A percentile compares a stretch with the other conserved stretches of the same genome.
Conservation (phyloP, 2,888 invertebrate species). For the Nysson spinosus region DNA sequence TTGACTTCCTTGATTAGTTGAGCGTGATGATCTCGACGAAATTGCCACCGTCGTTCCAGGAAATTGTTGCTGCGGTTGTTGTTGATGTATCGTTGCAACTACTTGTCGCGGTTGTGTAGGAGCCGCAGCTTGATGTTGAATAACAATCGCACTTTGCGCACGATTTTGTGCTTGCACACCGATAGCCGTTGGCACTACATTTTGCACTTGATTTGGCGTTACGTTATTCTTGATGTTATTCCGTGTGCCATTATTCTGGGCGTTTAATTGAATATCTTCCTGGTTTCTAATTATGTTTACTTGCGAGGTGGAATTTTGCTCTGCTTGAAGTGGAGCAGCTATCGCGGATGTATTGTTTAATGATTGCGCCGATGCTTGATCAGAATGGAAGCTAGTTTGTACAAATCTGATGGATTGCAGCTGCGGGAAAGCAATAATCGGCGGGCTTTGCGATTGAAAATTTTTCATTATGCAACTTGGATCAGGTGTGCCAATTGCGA, state of each 20-base stretch:
- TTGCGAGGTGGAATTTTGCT: constrained; percentile 59
- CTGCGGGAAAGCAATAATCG: constrained; percentile 73
- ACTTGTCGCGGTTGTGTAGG: constrained; percentile 63
- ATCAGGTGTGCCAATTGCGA: constrained; percentile 64
- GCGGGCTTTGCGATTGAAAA: constrained; percentile 69
- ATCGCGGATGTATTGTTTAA: constrained; percentile 46
- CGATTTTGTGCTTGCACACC: constrained; percentile 62
- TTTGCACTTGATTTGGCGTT: constrained; percentile 52
- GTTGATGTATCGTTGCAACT: constrained; percentile 63
- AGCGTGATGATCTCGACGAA: constrained; percentile 65
- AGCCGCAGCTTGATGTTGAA: constrained; percentile 66
- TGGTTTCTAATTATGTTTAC: constrained; percentile 66
- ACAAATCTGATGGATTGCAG: constrained; percentile 74
- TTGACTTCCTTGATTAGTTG: constrained; percentile 65
- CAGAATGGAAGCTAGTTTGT: constrained; percentile 71
- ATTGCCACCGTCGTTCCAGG: constrained; percentile 60
- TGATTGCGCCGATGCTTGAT: constrained; percentile 49
- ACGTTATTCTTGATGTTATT: constrained; percentile 40
- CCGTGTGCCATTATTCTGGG: constrained; percentile 56
- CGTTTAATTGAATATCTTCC: constrained; percentile 66
- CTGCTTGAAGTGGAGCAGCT: constrained; percentile 54
- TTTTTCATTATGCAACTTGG: constrained; percentile 72
- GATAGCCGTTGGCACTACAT: constrained; percentile 53
- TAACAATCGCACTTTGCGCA: constrained; percentile 67
- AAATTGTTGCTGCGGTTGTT: constrained; percentile 54